Base-by-base conservation (phyloP, 2,888 invertebrate species). In the Diarsia brunnea region DNA sequence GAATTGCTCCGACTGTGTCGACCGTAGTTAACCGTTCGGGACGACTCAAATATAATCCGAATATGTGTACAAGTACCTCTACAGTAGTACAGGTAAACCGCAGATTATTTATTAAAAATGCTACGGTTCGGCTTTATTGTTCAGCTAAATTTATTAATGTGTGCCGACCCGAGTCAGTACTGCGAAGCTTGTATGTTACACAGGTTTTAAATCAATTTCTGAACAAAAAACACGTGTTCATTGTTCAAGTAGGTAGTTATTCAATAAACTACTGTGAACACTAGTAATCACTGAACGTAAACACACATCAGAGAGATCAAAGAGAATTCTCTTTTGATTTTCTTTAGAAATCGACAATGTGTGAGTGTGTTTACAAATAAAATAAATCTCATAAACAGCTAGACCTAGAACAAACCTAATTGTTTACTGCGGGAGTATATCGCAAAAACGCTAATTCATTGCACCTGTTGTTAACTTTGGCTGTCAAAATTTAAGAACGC, bases 301-400 rank as follows among this genome's bases (percentile, higher is more conserved):
- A 67, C 78, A 66, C 4, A 66, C 24, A 63, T 78, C 78, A 53
- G 10, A 31, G 0, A 79, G 78, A 72, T 78, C 72, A 78, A 72
- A 78, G 72, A 24, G 19, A 51, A 66, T 58, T 43, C 47, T 71
- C 78, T 78, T 72, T 61, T 16, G 61, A 72, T 67, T 67, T 53
- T 71, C 31, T 55, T 4, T 14, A 49, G 45, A 64, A 43, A 63
- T 2, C 63, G 63, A 43, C 31, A 31, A 7, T 47, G 14, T 16
- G 24, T 11, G 49, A 67, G 66, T 49, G 24, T 49, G 31, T 78
- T 78, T 79, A 79, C 45, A 58, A 66, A 55, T 64, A 67, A 58
- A 61, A 66, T 24, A 38, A 24, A 63, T 55, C 43, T 63, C 0
- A 11, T 58, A 67, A 64, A 79, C 55, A 64, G 27, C 14, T 67